Evolutionary conservation across 2,888 invertebrate genomes (phyloP), one percentile per base, ranked within the genome.

Genomic region (Athalia cordata): DNA sequence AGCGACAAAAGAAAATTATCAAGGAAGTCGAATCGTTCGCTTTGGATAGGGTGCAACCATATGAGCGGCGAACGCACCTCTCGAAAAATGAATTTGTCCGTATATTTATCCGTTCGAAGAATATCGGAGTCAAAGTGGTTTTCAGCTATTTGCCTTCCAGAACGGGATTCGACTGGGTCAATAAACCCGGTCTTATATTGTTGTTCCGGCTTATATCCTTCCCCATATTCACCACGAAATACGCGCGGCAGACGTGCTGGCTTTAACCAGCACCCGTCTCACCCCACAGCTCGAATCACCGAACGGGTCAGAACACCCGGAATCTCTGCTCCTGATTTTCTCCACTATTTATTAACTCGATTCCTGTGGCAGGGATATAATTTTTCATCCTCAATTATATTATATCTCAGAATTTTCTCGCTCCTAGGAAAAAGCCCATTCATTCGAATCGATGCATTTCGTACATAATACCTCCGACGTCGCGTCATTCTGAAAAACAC

Each of bases 141-240:
- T 55, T 47, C 61, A 9, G n/a, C 72, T 62, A 74, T 75, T 62
- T 50, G 49, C 50, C 75, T 75, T 62, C 47, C 29, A 7, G 62
- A 64, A 62, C 11, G 75, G 50, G 64, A 8, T 62, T 62, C 62
- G 49, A 45, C 62, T 50, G 62, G 45, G 8, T 29, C 75, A 45
- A 64, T 50, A 75, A 62, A 50, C 64, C 49, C 75, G 15, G 62
- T 4, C n/a, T 62, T 62, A 45, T 52, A 62, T 62, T 45, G 59
- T 72, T 72, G 72, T 59, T 59, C 13, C 45, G 72, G 72, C 75
- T 75, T 29, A 29, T 50, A 62, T 50, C 29, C 52, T 62, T 68
- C 11, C 6, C n/a, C 52, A 55, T 68, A 47, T 72, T 72, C 52
- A 59, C 11, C 13, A 13, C 5, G 8, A 47, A 72, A 72, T 72